Evolutionary conservation across 1,140 invertebrate species (phyloP).

Genomic region (Atta texana): DNA sequence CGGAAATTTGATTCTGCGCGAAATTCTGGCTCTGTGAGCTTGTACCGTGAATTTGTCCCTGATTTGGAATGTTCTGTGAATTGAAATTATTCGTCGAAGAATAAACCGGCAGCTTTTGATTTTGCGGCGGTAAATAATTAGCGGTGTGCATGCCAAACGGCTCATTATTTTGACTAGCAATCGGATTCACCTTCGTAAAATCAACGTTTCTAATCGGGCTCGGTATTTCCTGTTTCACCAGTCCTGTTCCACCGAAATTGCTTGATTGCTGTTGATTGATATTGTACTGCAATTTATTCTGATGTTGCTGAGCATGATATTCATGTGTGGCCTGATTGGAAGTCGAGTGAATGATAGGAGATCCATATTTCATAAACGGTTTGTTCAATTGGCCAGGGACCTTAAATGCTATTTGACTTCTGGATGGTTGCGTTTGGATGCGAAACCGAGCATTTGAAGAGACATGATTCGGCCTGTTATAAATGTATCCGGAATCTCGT

Average conservation of each 20-base stretch:
- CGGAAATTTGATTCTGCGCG: conserved; percentile 79
- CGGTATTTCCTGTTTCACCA: conserved; percentile 72
- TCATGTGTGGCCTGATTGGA: conserved; percentile 17
- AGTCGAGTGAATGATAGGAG: conserved; percentile 73
- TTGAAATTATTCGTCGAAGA: conserved; percentile 69
- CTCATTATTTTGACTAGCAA: conserved; percentile 82
- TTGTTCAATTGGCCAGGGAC: conserved; percentile 74
- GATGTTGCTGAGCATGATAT: conserved; percentile 43
- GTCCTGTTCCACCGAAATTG: conserved; percentile 47
- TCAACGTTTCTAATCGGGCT: conserved; percentile 77
- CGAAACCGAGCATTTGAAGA: conserved; percentile 22
- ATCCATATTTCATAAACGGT: conserved; percentile 81
- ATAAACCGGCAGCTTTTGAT: conserved; percentile 80
- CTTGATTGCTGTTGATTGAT: conserved; percentile 65
- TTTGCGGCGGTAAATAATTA: conserved; percentile 84
- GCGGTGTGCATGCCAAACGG: conserved; percentile 81
- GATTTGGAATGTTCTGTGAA: not conserved
- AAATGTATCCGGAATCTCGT: conserved; percentile 80
- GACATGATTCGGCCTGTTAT: conserved; percentile 70
- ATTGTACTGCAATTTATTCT: conserved; percentile 62
- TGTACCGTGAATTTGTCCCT: not conserved
- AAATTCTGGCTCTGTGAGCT: conserved; percentile 71
- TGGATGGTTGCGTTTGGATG: conserved; percentile 65
- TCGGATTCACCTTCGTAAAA: conserved; percentile 78
- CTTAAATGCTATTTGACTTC: conserved; percentile 71